These are phyloP conservation scores for Pristionchus mayeri DNA, from an alignment of 2,888 invertebrate genomes.

Conservation along the genomic window DNA sequence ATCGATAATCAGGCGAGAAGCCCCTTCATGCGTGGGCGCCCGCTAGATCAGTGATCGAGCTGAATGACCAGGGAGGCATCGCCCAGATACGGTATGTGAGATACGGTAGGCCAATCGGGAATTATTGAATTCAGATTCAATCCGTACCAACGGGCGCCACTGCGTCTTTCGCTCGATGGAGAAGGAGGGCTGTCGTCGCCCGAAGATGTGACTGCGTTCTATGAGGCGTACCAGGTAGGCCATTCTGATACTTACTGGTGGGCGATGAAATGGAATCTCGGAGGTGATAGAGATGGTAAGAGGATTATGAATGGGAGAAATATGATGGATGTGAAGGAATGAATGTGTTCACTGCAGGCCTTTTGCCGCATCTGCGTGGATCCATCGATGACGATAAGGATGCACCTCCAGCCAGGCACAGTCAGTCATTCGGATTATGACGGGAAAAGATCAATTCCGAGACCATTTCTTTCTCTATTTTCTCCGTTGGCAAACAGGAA, in stretches of 20 bases:
- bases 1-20: slow-evolving; percentile 8
- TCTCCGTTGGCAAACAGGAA: too few species aligned
- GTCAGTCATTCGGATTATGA: too few species aligned
- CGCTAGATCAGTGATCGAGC: slow-evolving; percentile 58
- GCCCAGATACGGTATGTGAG: slow-evolving; percentile 56
- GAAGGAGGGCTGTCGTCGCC: background rate
- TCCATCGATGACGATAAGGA: slow-evolving; percentile 52
- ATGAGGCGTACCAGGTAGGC: too few species aligned
- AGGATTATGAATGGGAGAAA: too few species aligned
- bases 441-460: too few species aligned
- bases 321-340: too few species aligned
- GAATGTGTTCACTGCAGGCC: slow-evolving; percentile 44
- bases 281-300: too few species aligned
- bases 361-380: slow-evolving; percentile 67
- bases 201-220: background rate
- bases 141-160: slow-evolving; percentile 84
- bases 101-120: too few species aligned
- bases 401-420: slow-evolving; percentile 81
- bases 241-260: too few species aligned
- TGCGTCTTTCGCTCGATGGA: slow-evolving; percentile 77
- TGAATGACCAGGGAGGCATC: slow-evolving; percentile 54
- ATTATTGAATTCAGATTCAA: slow-evolving; percentile 82
- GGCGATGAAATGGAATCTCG: too few species aligned
- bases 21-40: background rate
- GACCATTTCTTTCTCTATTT: too few species aligned